Evolutionary conservation across 2,113 vertebrate species (phyloP), one percentile per base, ranked within the genome.

Genomic region (Platichthys stellatus): DNA sequence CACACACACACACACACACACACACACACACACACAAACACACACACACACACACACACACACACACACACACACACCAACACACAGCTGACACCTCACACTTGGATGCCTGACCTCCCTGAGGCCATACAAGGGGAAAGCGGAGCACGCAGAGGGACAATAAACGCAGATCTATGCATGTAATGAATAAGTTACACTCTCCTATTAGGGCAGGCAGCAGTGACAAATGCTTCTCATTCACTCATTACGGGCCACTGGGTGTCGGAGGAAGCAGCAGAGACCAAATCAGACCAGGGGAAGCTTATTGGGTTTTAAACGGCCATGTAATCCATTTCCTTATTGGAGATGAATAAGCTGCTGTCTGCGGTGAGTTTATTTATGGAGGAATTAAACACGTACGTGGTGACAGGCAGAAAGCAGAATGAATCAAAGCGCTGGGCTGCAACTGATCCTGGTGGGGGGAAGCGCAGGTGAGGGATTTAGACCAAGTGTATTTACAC

Each of bases 141-240:
- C 8, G 17, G 51, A 76, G 74, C 35, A 0, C 28, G 24, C 60
- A 21, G 26, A 20, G 68, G 40, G 86, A 65, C 72, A 81, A 78
- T 81, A 75, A 91, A 88, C 63, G 76, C 80, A 75, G 80, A 86
- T 85, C 83, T 73, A 1, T 86, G 89, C 64, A 74, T 69, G 84
- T 90, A 89, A 93, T 92, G 91, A 94, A 93, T 92, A 91, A 88
- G 87, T 89, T 89, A 91, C 82, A 87, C 86, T 75, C 81, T 82
- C 88, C 89, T 88, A 89, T 94, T 92, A 91, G 84, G 28, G 69
- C 82, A 59, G 89, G 83, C 87, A 63, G 76, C 72, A 5, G 74
- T 93, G 92, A 93, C 92, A 92, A 94, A 94, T 91, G 91, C 79
- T 66, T 89, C 86, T 90, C 90, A 85, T 89, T 92, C 88, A 91